Percentiles rank a stretch among this genome's conserved stretches.
Evolutionary conservation across 2,797 vertebrate genomes (phyloP).

Genomic region (Lindbergichthys nudifrons): DNA sequence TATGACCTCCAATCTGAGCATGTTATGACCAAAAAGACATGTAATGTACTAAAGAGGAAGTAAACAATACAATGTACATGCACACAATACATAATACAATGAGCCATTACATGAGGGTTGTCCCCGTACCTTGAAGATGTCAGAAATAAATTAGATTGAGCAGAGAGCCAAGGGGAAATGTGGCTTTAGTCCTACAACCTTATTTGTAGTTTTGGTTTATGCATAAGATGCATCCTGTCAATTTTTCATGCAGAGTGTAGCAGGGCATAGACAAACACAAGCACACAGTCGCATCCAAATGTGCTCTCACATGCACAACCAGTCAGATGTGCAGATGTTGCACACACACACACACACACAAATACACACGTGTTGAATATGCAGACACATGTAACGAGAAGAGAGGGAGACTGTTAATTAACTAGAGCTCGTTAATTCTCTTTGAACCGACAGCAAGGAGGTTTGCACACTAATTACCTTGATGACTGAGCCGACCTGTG

Average conservation of each 20-base stretch:
- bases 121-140: constrained; percentile 34
- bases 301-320: constrained; percentile 29
- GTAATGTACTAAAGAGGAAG: constrained; percentile 2
- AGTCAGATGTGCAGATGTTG: constrained; percentile 59
- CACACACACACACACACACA: constrained; percentile 24
- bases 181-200: constrained; percentile 57
- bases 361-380: constrained; percentile 78
- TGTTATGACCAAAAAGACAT: constrained; percentile 9
- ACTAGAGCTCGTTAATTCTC: constrained; percentile 85
- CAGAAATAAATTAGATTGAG: constrained; percentile 55
- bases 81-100: constrained; percentile 40
- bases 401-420: constrained; percentile 86
- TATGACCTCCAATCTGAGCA: constrained; percentile 17
- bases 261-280: constrained; percentile 55
- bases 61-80: constrained; percentile 6
- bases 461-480: constrained; percentile 86
- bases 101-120: constrained; percentile 16
- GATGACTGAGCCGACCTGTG: constrained; percentile 80
- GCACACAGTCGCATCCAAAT: constrained; percentile 48
- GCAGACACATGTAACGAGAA: constrained; percentile 83
- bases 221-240: constrained; percentile 68
- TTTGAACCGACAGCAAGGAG: constrained; percentile 84
- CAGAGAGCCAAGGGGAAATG: constrained; percentile 53
- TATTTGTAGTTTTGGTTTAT: constrained; percentile 80
- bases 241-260: constrained; percentile 72